Conservation (phyloP, 2,888 invertebrate species). For the Pharmacophagus antenor region DNA sequence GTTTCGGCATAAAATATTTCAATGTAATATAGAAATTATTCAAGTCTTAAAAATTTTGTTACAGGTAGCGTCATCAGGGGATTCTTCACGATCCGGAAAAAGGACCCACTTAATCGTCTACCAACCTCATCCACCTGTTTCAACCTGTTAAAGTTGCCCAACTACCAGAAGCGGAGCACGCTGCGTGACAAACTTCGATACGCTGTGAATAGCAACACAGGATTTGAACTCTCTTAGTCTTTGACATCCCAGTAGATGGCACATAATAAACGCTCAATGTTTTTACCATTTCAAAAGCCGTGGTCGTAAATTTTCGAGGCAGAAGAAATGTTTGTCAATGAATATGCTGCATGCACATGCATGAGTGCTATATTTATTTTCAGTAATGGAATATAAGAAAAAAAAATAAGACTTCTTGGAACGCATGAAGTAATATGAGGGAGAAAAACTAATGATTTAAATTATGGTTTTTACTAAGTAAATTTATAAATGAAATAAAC, state of each 20-base stretch:
- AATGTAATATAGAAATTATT: neutral
- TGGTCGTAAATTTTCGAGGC: no score
- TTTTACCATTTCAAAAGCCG: neutral
- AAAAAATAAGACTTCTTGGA: no score
- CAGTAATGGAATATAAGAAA: no score
- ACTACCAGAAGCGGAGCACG: slow-evolving; percentile 97
- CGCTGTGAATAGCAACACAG: slow-evolving; percentile 98
- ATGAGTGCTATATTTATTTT: no score
- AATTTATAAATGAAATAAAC: no score
- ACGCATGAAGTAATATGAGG: no score
- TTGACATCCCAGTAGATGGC: neutral
- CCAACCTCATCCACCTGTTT: slow-evolving; percentile 99
- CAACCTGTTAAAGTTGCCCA: slow-evolving; percentile 98
- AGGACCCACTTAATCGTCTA: slow-evolving; percentile 94
- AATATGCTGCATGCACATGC: no score
- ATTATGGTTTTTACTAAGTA: no score
- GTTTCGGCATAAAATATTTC: neutral
- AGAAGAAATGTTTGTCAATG: no score
- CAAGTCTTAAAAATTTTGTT: slow-evolving; percentile 9
- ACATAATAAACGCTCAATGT: neutral
- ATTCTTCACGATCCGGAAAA: slow-evolving; percentile 97
- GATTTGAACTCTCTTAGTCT: slow-evolving; percentile 96
- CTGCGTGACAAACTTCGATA: slow-evolving; percentile 97
- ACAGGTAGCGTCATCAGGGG: slow-evolving; percentile 97
- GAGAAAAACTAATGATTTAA: no score